Evolutionary conservation across 2,888 invertebrate species (phyloP).

Genomic region (Celastrina argiolus): DNA sequence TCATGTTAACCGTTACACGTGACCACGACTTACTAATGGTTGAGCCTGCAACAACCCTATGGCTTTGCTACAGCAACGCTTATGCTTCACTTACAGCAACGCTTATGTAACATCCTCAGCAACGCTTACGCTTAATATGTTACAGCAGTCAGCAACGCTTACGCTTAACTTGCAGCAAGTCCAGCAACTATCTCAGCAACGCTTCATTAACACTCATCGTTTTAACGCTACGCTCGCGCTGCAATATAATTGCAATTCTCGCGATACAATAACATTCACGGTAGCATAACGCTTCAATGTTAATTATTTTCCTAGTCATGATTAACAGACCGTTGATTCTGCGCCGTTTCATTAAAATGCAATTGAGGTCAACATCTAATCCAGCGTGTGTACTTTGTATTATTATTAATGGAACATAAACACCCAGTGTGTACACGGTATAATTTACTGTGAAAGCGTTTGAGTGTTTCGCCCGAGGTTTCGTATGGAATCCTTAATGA

Average conservation of each 20-base stretch:
- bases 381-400: conserved; percentile 25
- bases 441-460: conserved; percentile 18
- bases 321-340: conserved; percentile 37
- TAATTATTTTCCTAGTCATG: conserved; percentile 31
- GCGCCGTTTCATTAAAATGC: conserved; percentile 52
- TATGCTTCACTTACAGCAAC: not conserved
- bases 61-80: not conserved
- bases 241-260: not conserved
- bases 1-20: conserved; percentile 19
- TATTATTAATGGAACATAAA: conserved; percentile 18
- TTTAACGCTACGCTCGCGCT: not conserved
- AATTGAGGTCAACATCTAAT: conserved; percentile 54
- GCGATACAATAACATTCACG: conserved; percentile 21
- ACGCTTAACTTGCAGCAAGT: not conserved
- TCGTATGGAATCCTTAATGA: conserved; percentile 16
- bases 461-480: not conserved
- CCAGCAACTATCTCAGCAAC: not conserved
- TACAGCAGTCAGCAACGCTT: not conserved
- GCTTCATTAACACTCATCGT: not conserved
- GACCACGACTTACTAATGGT: not conserved
- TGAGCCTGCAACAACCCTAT: no score
- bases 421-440: conserved; percentile 14
- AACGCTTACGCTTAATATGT: not conserved
- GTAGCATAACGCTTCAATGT: conserved; percentile 25
- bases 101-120: no score